Conservation (phyloP, 2,888 invertebrate species). For the Clistopyga incitator region DNA sequence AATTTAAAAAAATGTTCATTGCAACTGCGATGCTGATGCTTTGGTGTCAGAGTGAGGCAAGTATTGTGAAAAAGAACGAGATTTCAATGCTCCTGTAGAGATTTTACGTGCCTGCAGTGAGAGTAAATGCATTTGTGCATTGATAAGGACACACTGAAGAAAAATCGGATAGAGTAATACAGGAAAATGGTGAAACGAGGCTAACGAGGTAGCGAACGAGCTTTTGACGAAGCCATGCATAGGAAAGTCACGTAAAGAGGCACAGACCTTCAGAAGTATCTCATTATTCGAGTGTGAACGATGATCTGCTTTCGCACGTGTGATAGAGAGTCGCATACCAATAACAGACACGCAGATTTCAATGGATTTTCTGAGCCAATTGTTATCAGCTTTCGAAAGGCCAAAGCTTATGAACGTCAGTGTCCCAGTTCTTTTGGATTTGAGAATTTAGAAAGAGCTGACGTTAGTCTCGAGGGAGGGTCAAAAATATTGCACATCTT, state of each 20-base stretch:
- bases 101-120: neutral
- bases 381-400: neutral
- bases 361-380: neutral
- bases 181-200: conserved; percentile 18
- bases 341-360: conserved; percentile 3
- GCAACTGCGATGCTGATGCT: neutral
- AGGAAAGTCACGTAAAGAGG: conserved; percentile 4
- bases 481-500: neutral
- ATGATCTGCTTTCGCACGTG: neutral
- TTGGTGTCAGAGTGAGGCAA: neutral
- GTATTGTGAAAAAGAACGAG: neutral
- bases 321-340: neutral
- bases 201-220: conserved; percentile 17
- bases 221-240: neutral
- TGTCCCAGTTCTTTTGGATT: neutral
- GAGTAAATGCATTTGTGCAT: conserved; percentile 3
- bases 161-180: neutral
- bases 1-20: neutral
- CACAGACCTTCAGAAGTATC: conserved; percentile 3
- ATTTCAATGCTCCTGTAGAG: neutral
- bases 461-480: neutral
- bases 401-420: neutral
- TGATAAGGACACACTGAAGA: conserved; percentile 1
- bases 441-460: neutral
- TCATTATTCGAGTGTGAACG: conserved; percentile 16